Evolutionary conservation across 1,140 invertebrate species (phyloP), one percentile per base, ranked within the genome.

Genomic region (Trichonephila clavata): DNA sequence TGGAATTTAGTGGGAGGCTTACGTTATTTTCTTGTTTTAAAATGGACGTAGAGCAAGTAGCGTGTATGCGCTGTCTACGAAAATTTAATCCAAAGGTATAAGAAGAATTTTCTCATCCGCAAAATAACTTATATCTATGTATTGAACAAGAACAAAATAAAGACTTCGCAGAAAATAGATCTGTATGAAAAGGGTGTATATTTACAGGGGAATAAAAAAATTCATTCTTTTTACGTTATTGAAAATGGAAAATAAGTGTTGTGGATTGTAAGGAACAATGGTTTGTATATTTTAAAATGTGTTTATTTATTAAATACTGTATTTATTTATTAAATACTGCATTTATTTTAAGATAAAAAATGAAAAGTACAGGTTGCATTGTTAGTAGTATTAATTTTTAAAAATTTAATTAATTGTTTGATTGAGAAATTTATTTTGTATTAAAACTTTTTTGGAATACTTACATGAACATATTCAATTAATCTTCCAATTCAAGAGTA

Each of bases 71-170:
- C 27, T 39, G 32, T 77, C 32, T 24, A 39, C 71, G 27, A 32
- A 77, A 77, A 77, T 39, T 4, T 77, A 77, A 77, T 77, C 71
- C 71, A 77, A 77, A 77, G 71, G 32, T 77, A 77, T 77, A 77
- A 77, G 71, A 39, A 18, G 4, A 18, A 77, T 39, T 77, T 77
- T 77, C 71, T 77, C 71, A 77, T 77, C 71, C 71, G 71, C 32
- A 77, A 77, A 77, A 77, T 77, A 77, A 77, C 71, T 77, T 77
- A 77, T 77, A 77, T 77, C 71, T 77, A 77, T 77, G 71, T 27
- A 77, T 39, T 77, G 71, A 39, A 27, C 24, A 39, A 27, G 71
- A 39, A 77, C 21, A 68, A 68, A 77, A 77, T 20, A 77, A 39
- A 32, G 18, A 39, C 71, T 13, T 39, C 14, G 4, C 6, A 77